Percentiles rank a stretch among this genome's conserved stretches.
Evolutionary conservation across 2,797 vertebrate species (phyloP).

Genomic region (Tapera naevia): DNA sequence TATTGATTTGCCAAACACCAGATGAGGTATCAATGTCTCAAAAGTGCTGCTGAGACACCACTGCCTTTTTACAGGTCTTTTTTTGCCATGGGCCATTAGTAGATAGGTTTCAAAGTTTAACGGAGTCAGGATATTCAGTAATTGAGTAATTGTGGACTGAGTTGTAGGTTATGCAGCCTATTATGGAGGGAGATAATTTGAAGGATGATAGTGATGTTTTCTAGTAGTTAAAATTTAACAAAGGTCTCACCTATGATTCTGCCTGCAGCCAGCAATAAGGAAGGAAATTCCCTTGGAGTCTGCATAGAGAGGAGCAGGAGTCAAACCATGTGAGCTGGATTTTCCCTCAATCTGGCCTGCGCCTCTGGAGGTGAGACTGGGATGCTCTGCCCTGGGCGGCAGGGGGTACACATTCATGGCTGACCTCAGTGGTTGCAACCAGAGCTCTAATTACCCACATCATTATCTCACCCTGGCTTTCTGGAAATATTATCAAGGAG

Average conservation of each 20-base stretch:
- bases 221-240: neutral
- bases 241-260: neutral
- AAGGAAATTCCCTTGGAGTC: neutral
- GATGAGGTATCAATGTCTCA: neutral
- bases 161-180: neutral
- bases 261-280: neutral
- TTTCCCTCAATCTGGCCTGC: neutral
- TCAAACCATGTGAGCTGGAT: neutral
- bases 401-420: neutral
- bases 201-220: neutral
- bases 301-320: neutral
- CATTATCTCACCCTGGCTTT: constrained; percentile 9
- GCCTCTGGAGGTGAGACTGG: neutral
- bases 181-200: neutral
- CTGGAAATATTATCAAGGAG: neutral
- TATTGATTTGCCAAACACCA: neutral
- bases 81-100: neutral
- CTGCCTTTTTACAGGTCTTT: neutral
- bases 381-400: neutral
- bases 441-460: constrained; percentile 5
- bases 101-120: neutral
- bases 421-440: neutral
- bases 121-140: neutral
- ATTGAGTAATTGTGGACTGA: neutral
- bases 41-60: neutral